These are phyloP conservation scores for Druceiella hillmani DNA, from an alignment of 2,888 invertebrate genomes.

Conservation along the genomic window DNA sequence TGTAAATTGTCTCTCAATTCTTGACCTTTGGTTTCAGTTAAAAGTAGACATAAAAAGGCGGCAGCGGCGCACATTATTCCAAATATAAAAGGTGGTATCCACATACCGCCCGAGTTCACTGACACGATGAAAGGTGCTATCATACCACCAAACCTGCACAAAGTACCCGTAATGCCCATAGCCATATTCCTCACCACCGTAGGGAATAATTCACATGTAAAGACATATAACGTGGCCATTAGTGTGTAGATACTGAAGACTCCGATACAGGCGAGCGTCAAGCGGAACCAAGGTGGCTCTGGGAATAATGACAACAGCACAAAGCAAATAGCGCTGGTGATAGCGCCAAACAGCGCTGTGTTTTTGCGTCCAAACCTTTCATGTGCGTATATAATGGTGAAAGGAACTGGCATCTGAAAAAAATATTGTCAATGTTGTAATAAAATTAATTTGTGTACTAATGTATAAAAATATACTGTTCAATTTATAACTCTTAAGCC, in stretches of 20 bases:
- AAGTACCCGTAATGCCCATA: conserved; percentile 66
- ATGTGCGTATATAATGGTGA: too few species aligned
- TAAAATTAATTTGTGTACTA: too few species aligned
- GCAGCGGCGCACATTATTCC: conserved; percentile 35
- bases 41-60: conserved; percentile 34
- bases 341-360: too few species aligned
- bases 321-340: too few species aligned
- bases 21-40: conserved; percentile 40
- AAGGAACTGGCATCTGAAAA: too few species aligned
- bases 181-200: conserved; percentile 75
- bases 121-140: conserved; percentile 63
- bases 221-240: conserved; percentile 64
- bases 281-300: too few species aligned
- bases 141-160: conserved; percentile 63
- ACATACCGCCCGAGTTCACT: conserved; percentile 46
- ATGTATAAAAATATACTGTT: too few species aligned
- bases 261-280: conserved; percentile 65
- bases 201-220: conserved; percentile 74
- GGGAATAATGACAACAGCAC: too few species aligned
- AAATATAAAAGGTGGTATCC: conserved; percentile 39
- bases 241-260: conserved; percentile 67
- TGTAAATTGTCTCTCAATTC: conserved; percentile 39
- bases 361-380: too few species aligned
- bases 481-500: too few species aligned
- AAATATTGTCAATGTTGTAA: too few species aligned